Evolutionary conservation across 2,797 vertebrate genomes (phyloP).

Genomic region (Buceros bicornis): DNA sequence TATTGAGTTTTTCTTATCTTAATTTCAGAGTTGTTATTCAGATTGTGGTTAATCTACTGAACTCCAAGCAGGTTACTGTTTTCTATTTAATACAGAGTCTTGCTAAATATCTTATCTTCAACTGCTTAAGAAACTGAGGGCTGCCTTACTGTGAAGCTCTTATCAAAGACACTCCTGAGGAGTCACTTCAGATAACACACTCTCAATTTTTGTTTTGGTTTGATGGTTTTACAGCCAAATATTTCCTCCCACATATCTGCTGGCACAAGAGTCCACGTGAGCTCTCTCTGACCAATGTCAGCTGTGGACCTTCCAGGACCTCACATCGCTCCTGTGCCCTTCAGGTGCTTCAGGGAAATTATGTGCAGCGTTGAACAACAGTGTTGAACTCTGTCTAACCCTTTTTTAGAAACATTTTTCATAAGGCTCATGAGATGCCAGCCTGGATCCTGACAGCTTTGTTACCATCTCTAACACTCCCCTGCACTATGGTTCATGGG

Average conservation of each 20-base stretch:
- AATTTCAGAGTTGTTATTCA: not conserved
- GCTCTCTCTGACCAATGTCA: not conserved
- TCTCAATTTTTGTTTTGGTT: not conserved
- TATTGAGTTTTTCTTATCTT: not conserved
- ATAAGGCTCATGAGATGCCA: not conserved
- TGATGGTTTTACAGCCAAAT: not conserved
- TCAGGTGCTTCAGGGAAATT: not conserved
- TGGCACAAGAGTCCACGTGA: not conserved
- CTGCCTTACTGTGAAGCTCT: not conserved
- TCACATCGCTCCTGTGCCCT: not conserved
- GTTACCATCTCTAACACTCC: not conserved
- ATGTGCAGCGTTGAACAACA: not conserved
- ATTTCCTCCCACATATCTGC: accelerated
- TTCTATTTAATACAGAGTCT: not conserved
- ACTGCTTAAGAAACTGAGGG: not conserved
- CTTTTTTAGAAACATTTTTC: not conserved
- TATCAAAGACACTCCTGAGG: not conserved
- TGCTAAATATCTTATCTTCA: not conserved
- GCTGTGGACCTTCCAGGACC: not conserved
- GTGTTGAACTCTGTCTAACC: not conserved
- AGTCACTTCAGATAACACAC: not conserved
- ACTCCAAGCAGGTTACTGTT: not conserved
- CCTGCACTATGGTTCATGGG: accelerated
- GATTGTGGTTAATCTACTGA: not conserved
- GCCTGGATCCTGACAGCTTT: not conserved